Conservation (phyloP, 2,113 vertebrate genomes). For the Microcebus murinus region DNA sequence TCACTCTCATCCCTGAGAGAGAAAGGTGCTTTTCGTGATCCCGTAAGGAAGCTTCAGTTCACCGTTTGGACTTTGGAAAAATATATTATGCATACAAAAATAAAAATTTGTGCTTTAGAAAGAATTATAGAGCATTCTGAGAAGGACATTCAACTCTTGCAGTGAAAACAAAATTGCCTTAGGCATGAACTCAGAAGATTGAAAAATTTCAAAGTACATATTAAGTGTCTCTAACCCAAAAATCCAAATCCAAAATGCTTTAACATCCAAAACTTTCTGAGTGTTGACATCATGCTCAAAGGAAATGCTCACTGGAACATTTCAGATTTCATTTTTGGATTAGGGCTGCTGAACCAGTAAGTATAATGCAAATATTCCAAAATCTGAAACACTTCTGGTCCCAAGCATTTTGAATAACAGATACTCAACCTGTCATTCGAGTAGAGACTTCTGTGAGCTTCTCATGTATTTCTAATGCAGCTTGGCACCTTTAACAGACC, state of each 20-base stretch:
- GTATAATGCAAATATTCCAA: neutral
- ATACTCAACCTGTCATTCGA: neutral
- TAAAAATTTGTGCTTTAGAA: neutral
- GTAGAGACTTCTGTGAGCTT: neutral
- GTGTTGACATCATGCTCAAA: neutral
- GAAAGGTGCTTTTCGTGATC: neutral
- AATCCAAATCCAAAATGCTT: neutral
- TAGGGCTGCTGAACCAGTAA: neutral
- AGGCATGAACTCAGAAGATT: neutral
- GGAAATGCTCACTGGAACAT: neutral
- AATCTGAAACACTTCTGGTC: neutral
- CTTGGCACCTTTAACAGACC: neutral
- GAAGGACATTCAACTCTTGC: neutral
- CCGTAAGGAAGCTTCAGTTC: neutral
- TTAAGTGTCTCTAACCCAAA: neutral
- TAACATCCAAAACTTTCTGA: neutral
- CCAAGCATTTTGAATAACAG: neutral
- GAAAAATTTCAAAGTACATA: neutral
- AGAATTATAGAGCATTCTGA: slow-evolving; percentile 31
- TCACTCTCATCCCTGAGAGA: neutral
- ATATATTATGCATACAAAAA: neutral
- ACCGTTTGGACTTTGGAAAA: neutral
- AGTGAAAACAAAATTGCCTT: slow-evolving; percentile 43
- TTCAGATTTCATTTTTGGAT: neutral
- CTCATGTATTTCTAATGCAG: neutral